These are phyloP conservation scores for Nomada ruficornis DNA, from an alignment of 2,888 invertebrate genomes.

Conservation along the genomic window DNA sequence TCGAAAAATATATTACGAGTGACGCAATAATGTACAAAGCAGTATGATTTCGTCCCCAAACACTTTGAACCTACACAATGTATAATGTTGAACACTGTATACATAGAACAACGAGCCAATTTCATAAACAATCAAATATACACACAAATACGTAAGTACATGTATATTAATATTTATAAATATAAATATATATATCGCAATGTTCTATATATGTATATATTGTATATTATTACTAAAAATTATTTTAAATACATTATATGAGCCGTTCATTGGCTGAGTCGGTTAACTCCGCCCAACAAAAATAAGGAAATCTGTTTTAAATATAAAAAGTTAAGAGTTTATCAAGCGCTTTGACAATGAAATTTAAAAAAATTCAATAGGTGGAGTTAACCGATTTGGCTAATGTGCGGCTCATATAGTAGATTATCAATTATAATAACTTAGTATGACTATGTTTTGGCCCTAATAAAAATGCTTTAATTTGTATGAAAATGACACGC, in stretches of 20 bases:
- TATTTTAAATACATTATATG: neutral
- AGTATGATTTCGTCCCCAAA: slow-evolving; percentile 55
- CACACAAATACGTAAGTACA: neutral
- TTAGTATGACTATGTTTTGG: slow-evolving; percentile 20
- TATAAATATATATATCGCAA: slow-evolving; percentile 14
- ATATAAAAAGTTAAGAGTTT: too few species aligned
- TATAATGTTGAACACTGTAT: slow-evolving; percentile 30
- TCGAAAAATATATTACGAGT: slow-evolving; percentile 54
- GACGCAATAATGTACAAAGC: slow-evolving; percentile 81
- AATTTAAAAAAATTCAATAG: too few species aligned
- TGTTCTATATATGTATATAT: slow-evolving; percentile 4
- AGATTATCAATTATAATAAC: neutral
- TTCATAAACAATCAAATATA: slow-evolving; percentile 31
- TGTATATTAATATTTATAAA: neutral
- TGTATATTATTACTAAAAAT: slow-evolving; percentile 17
- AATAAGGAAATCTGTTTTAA: too few species aligned
- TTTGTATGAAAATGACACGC: slow-evolving; percentile 41
- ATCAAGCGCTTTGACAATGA: too few species aligned
- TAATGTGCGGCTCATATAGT: neutral
- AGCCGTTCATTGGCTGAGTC: too few species aligned
- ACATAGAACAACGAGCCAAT: slow-evolving; percentile 42
- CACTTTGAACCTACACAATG: slow-evolving; percentile 6
- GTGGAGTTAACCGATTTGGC: too few species aligned
- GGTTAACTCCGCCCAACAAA: too few species aligned
- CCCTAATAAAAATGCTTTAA: slow-evolving; percentile 9